A percentile compares a stretch with the other conserved stretches of the same genome.
Conservation (phyloP, 2,797 vertebrate genomes). For the Denticeps clupeoides region DNA sequence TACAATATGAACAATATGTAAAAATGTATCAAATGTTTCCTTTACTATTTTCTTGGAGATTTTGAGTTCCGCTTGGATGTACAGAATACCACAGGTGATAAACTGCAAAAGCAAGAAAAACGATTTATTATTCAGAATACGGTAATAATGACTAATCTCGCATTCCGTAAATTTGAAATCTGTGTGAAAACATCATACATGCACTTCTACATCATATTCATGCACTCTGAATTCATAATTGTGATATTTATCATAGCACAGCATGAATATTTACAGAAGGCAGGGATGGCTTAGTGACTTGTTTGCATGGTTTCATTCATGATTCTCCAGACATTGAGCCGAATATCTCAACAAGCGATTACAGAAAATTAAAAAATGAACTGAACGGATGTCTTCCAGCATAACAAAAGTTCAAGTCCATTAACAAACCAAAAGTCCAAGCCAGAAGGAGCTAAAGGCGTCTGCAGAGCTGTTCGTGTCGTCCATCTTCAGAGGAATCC, state of each 20-base stretch:
- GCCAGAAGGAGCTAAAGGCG: constrained; percentile 14
- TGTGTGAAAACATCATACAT: too few relatives aligned
- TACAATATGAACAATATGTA: not conserved
- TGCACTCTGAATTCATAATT: too few relatives aligned
- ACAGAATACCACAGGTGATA: constrained; percentile 45
- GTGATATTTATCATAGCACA: too few relatives aligned
- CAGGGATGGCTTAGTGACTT: too few relatives aligned
- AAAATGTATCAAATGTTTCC: not conserved
- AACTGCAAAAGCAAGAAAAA: constrained; percentile 34
- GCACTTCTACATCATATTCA: too few relatives aligned
- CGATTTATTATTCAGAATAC: not conserved
- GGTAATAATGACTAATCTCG: not conserved
- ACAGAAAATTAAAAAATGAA: too few relatives aligned
- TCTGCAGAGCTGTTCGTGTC: rapidly evolving
- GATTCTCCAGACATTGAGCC: too few relatives aligned
- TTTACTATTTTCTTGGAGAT: constrained; percentile 57
- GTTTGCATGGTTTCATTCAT: too few relatives aligned
- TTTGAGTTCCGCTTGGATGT: constrained; percentile 43
- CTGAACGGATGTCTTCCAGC: too few relatives aligned
- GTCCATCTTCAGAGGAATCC: not conserved
- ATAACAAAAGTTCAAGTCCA: not conserved
- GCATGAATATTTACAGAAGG: too few relatives aligned
- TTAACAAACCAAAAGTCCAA: constrained; percentile 46
- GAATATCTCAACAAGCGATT: too few relatives aligned
- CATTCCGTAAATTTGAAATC: too few relatives aligned